Percentiles rank a stretch among this genome's conserved stretches.
Conservation (phyloP, 2,797 vertebrate species). For the Acanthopagrus latus region DNA sequence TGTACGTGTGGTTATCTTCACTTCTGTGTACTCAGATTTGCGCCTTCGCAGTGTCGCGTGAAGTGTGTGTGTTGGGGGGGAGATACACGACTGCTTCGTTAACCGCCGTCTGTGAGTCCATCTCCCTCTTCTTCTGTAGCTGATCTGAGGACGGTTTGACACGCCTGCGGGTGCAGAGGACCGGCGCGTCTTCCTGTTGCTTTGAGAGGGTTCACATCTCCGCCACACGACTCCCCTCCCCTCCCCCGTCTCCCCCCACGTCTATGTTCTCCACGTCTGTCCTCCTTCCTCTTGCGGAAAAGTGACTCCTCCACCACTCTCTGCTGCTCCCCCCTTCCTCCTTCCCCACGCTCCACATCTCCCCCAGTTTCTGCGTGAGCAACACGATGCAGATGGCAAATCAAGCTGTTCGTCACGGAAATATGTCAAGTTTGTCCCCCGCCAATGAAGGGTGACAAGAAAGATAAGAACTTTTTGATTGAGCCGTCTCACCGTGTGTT, state of each 20-base stretch:
- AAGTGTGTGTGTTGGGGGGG: constrained; percentile 45
- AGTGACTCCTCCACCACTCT: constrained; percentile 18
- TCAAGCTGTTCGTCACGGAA: constrained; percentile 68
- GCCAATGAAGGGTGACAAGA: constrained; percentile 50
- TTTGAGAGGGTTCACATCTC: constrained; percentile 6
- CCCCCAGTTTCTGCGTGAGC: constrained; percentile 12
- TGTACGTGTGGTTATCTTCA: constrained; percentile 35
- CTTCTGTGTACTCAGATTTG: constrained; percentile 59
- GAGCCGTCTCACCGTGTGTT: constrained; percentile 24
- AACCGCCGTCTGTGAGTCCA: constrained; percentile 61
- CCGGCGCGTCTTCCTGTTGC: constrained; percentile 30
- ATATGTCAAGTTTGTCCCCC: constrained; percentile 54
- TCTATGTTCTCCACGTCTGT: constrained; percentile 8
- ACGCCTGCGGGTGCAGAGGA: constrained; percentile 37
- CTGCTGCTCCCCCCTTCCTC: background rate
- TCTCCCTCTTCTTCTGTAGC: constrained; percentile 33
- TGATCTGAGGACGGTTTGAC: constrained; percentile 51
- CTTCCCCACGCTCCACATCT: background rate
- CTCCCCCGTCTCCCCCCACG: constrained; percentile 18
- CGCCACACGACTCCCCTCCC: constrained; percentile 1
- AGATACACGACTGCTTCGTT: constrained; percentile 61
- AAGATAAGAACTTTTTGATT: constrained; percentile 38
- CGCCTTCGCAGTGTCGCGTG: constrained; percentile 52
- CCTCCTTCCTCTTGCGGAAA: constrained; percentile 14
- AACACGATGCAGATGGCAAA: constrained; percentile 65